A percentile compares a stretch with the other conserved stretches of the same genome.
These are phyloP conservation scores for Spea hammondii DNA, from an alignment of 2,797 vertebrate species.

Conservation along the genomic window DNA sequence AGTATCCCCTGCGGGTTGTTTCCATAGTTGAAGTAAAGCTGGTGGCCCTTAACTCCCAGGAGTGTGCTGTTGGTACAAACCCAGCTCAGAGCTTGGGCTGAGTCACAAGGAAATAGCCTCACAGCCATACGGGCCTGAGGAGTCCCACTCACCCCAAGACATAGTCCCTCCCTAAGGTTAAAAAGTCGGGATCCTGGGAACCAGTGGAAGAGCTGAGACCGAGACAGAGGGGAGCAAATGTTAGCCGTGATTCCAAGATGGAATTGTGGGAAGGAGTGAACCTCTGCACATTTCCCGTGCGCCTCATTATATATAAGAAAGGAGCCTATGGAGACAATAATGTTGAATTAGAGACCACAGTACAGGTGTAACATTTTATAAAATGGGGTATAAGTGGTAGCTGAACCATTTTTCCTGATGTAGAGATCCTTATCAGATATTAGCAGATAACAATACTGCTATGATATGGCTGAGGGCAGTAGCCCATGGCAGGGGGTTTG, in stretches of 20 bases:
- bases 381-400: not conserved
- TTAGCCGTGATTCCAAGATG: constrained; percentile 20
- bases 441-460: too few relatives aligned
- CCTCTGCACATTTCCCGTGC: constrained; percentile 40
- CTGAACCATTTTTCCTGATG: too few relatives aligned
- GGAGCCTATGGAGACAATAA: constrained; percentile 17
- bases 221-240: constrained; percentile 2
- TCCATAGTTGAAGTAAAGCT: constrained; percentile 41
- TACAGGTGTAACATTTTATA: not conserved
- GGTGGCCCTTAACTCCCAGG: constrained; percentile 21
- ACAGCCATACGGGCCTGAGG: not conserved
- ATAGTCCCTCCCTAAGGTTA: constrained; percentile 26
- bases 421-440: too few relatives aligned
- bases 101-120: constrained; percentile 21
- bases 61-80: constrained; percentile 26
- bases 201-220: constrained; percentile 38
- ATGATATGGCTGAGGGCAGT: not conserved
- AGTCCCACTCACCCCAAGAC: constrained; percentile 18
- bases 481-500: too few relatives aligned
- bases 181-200: constrained; percentile 24
- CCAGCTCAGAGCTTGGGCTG: constrained; percentile 9
- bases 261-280: constrained; percentile 2
- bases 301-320: constrained; percentile 40
- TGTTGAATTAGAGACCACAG: not conserved
- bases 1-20: constrained; percentile 11